A percentile compares a stretch with the other conserved stretches of the same genome.
Conservation (phyloP, 1,140 invertebrate genomes). For the Caenorhabditis brenneri region DNA sequence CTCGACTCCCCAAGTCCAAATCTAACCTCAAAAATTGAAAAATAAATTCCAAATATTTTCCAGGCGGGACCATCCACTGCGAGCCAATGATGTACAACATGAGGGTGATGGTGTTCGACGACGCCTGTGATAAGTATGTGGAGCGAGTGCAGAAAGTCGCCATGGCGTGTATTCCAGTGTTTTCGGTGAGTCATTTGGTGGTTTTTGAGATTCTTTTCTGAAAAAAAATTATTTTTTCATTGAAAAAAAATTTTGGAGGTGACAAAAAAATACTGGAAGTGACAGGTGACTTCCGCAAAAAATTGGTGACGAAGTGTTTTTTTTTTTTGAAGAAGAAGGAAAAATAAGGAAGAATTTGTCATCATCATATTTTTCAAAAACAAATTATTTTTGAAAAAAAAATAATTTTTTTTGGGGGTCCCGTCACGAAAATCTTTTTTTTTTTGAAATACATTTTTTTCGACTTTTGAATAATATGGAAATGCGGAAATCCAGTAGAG, state of each 20-base stretch:
- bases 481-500: background rate
- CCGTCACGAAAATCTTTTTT: too few relatives aligned
- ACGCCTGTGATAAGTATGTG: conserved; percentile 4
- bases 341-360: background rate
- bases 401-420: background rate
- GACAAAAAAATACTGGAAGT: background rate
- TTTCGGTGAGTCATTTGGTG: conserved; percentile 10
- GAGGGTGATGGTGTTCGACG: conserved; percentile 34
- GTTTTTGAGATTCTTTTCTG: background rate
- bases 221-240: background rate
- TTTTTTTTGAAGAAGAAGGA: too few relatives aligned
- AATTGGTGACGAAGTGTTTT: too few relatives aligned
- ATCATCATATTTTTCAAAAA: background rate
- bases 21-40: background rate
- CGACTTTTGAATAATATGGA: too few relatives aligned
- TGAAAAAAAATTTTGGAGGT: background rate
- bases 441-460: too few relatives aligned
- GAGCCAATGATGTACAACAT: conserved; percentile 43
- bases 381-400: background rate
- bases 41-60: background rate
- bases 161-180: conserved; percentile 24
- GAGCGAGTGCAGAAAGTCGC: conserved; percentile 30
- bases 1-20: too few relatives aligned
- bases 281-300: too few relatives aligned
- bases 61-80: conserved; percentile 4